Evolutionary conservation across 2,888 invertebrate species (phyloP).

Genomic region (Siphonodentalium dalli): DNA sequence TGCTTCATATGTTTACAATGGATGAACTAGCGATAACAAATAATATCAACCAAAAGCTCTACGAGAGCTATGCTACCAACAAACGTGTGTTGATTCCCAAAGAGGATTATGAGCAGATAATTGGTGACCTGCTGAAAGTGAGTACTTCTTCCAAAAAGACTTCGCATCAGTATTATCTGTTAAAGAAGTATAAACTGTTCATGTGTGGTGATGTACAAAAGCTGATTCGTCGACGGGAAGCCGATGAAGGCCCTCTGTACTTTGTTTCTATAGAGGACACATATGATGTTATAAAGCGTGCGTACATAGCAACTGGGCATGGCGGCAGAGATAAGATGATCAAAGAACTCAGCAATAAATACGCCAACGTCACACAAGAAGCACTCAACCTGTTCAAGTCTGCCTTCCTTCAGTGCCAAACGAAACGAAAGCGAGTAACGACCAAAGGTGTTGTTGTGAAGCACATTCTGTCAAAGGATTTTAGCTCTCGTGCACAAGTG

Average conservation of each 20-base stretch:
- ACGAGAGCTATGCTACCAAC: no score
- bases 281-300: constrained; percentile 15
- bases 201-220: constrained; percentile 23
- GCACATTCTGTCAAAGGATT: no score
- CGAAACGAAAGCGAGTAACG: constrained; percentile 7
- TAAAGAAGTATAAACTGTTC: no score
- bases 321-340: constrained; percentile 4
- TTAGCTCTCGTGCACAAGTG: no score
- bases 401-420: constrained; percentile 3
- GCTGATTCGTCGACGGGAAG: constrained; percentile 13
- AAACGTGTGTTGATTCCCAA: no score
- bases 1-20: no score
- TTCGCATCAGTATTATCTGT: no score
- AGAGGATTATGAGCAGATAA: no score
- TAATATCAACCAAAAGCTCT: no score
- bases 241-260: constrained; percentile 14
- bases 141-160: no score
- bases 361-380: constrained; percentile 9
- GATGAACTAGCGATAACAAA: no score
- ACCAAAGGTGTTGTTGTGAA: constrained; percentile 4
- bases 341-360: background rate
- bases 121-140: no score
- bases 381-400: constrained; percentile 8
- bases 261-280: constrained; percentile 19
- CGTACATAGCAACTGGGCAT: constrained; percentile 7